Evolutionary conservation across 2,888 invertebrate genomes (phyloP).

Genomic region (Papilio elwesi): DNA sequence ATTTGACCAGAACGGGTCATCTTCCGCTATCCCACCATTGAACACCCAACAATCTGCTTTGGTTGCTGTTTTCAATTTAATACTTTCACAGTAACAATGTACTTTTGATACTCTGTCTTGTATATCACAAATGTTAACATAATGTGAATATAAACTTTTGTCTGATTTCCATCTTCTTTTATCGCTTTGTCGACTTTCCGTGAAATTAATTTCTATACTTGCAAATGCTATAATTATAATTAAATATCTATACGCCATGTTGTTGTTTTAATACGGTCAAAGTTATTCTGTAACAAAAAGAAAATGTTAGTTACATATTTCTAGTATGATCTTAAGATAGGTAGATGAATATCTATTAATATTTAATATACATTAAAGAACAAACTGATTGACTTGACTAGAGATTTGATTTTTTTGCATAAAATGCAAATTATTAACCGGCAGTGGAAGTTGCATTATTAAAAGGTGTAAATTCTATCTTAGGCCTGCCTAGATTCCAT

Average conservation of each 20-base stretch:
- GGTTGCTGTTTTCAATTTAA: conserved; percentile 83
- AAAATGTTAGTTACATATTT: conserved; percentile 33
- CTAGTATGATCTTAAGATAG: too few relatives aligned
- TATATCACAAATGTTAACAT: conserved; percentile 84
- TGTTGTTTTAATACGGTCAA: conserved; percentile 62
- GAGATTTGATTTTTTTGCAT: too few relatives aligned
- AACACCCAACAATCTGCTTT: conserved; percentile 92
- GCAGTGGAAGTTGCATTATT: too few relatives aligned
- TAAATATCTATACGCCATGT: conserved; percentile 78
- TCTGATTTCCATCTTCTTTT: conserved; percentile 79
- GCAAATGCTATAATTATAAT: conserved; percentile 79
- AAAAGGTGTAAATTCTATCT: too few relatives aligned
- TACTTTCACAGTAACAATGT: conserved; percentile 87
- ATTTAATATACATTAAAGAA: too few relatives aligned
- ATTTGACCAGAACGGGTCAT: conserved; percentile 89
- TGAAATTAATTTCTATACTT: conserved; percentile 77
- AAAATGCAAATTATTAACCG: too few relatives aligned
- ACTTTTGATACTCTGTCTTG: conserved; percentile 83
- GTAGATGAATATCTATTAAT: too few relatives aligned
- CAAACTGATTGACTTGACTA: too few relatives aligned
- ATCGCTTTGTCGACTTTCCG: conserved; percentile 77
- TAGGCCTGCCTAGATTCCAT: too few relatives aligned
- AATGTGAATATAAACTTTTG: conserved; percentile 71
- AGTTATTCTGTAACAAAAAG: conserved; percentile 77
- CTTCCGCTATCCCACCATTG: conserved; percentile 87